Conservation (phyloP, 23 tunicate genomes). For the Diplosoma virens region DNA sequence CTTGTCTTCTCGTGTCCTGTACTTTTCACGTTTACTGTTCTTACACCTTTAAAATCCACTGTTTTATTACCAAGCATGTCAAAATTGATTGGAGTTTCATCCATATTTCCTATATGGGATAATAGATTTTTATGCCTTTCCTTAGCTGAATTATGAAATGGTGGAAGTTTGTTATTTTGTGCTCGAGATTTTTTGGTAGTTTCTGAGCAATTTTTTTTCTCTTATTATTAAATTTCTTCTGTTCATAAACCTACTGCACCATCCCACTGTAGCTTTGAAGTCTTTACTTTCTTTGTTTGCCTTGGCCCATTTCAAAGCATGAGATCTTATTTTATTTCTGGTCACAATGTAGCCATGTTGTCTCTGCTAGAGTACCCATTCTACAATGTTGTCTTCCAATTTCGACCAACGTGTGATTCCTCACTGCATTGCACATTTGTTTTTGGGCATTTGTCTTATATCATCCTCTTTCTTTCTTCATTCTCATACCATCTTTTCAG, state of each 20-base stretch:
- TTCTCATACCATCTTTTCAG: background rate
- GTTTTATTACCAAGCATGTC: slow-evolving; percentile 26
- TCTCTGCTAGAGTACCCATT: background rate
- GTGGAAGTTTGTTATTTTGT: slow-evolving; percentile 1
- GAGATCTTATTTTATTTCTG: background rate
- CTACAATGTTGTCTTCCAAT: background rate
- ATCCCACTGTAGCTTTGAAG: background rate
- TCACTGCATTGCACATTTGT: background rate
- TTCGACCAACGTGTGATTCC: background rate
- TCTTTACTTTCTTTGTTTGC: background rate
- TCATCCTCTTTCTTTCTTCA: background rate
- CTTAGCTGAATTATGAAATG: background rate
- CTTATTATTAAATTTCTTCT: background rate
- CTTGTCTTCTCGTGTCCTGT: slow-evolving; percentile 17
- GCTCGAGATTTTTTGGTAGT: background rate
- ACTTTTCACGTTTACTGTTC: slow-evolving; percentile 11
- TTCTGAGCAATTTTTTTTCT: background rate
- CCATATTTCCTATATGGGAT: slow-evolving; percentile 4
- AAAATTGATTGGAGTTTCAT: slow-evolving; percentile 35
- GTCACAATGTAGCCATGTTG: background rate
- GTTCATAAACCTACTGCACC: slow-evolving; percentile 14
- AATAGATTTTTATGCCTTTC: background rate
- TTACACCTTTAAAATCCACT: slow-evolving; percentile 1
- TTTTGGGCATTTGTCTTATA: background rate
- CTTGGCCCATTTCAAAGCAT: background rate